Evolutionary conservation across 1,140 invertebrate species (phyloP).

Genomic region (Homalodisca vitripennis): DNA sequence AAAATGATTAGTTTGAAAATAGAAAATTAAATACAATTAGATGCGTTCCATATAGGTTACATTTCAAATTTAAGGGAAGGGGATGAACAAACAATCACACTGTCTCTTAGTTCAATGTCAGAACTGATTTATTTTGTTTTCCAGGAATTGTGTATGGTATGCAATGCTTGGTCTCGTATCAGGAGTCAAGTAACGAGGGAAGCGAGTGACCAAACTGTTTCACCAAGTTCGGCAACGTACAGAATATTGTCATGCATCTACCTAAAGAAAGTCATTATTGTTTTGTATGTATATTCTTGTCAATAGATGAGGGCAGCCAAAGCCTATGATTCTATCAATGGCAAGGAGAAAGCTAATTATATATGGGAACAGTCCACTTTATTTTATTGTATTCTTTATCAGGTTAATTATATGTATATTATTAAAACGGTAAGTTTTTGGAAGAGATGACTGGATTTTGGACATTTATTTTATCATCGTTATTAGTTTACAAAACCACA

Average conservation of each 20-base stretch:
- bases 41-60: too few relatives aligned
- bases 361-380: constrained; percentile 57
- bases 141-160: constrained; percentile 61
- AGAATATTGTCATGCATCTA: constrained; percentile 63
- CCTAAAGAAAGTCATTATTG: constrained; percentile 75
- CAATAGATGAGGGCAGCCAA: constrained; percentile 50
- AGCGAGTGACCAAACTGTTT: constrained; percentile 57
- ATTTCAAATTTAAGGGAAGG: too few relatives aligned
- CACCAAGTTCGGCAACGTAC: constrained; percentile 51
- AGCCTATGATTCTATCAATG: constrained; percentile 57
- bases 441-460: too few relatives aligned
- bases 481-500: too few relatives aligned
- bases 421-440: too few relatives aligned
- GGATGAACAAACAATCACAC: too few relatives aligned
- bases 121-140: constrained; percentile 43
- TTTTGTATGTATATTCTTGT: constrained; percentile 58
- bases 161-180: constrained; percentile 76
- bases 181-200: constrained; percentile 63
- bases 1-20: too few relatives aligned
- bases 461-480: too few relatives aligned
- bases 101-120: too few relatives aligned
- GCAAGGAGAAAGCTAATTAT: constrained; percentile 53
- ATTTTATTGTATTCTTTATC: constrained; percentile 61
- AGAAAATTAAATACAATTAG: too few relatives aligned
- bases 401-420: too few relatives aligned